Conservation (phyloP, 1,140 invertebrate genomes). For the Drosophila athabasca region DNA sequence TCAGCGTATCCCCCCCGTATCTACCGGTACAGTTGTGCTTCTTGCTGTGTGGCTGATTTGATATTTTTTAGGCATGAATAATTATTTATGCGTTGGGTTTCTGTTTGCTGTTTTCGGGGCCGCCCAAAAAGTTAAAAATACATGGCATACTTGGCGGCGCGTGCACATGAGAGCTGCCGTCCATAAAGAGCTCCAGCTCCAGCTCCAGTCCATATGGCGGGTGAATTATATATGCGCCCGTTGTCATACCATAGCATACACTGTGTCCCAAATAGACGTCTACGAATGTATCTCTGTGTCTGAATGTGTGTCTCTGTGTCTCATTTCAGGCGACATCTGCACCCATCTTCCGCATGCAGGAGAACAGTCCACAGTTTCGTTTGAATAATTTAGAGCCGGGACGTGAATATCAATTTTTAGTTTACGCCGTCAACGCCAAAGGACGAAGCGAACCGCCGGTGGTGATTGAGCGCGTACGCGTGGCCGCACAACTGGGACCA, state of each 20-base stretch:
- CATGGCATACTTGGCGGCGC: conserved; percentile 55
- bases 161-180: conserved; percentile 3
- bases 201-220: conserved; percentile 44
- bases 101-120: background rate
- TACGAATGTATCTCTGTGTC: conserved; percentile 25
- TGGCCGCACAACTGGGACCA: conserved; percentile 84
- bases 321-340: conserved; percentile 83
- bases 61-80: conserved; percentile 71
- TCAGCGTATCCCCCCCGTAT: background rate
- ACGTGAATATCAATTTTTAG: conserved; percentile 87
- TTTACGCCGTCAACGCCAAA: conserved; percentile 89
- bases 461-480: conserved; percentile 85
- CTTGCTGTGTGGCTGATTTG: too few relatives aligned
- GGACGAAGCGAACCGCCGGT: conserved; percentile 88
- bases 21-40: conserved; percentile 33
- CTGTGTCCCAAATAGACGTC: conserved; percentile 12
- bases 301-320: conserved; percentile 26
- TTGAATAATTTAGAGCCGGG: conserved; percentile 88
- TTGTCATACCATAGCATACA: conserved; percentile 15
- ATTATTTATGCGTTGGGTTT: conserved; percentile 72
- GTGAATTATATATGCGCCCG: conserved; percentile 59
- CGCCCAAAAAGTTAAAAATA: conserved; percentile 63
- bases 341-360: conserved; percentile 86
- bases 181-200: too few relatives aligned
- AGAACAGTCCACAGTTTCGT: conserved; percentile 87